Percentiles rank a stretch among this genome's conserved stretches.
Evolutionary conservation across 1,140 invertebrate genomes (phyloP).

Genomic region (Zaprionus capensis): DNA sequence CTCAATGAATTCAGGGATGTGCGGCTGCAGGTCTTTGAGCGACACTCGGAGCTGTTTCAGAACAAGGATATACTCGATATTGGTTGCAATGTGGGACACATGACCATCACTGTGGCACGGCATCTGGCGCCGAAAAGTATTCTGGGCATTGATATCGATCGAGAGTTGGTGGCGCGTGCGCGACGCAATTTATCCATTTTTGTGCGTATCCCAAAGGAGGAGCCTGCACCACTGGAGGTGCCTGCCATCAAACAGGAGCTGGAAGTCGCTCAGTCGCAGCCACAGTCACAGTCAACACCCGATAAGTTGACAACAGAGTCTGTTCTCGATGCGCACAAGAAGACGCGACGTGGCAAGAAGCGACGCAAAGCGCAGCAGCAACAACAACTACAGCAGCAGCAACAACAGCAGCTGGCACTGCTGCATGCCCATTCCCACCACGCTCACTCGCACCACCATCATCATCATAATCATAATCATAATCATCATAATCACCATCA

Average conservation of each 20-base stretch:
- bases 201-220: slow-evolving; percentile 72
- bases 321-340: slow-evolving; percentile 37
- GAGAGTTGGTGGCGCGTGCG: slow-evolving; percentile 89
- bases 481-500: slow-evolving; percentile 55
- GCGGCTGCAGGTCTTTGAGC: slow-evolving; percentile 91
- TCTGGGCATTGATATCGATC: slow-evolving; percentile 98
- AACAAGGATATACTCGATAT: slow-evolving; percentile 97
- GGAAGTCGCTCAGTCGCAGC: neutral
- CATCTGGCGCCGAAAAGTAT: slow-evolving; percentile 93
- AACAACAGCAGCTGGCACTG: slow-evolving; percentile 15
- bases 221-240: slow-evolving; percentile 6
- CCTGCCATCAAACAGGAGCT: slow-evolving; percentile 16
- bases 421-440: neutral
- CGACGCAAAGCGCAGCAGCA: slow-evolving; percentile 42
- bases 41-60: slow-evolving; percentile 92
- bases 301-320: slow-evolving; percentile 11
- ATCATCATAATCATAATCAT: slow-evolving; percentile 23
- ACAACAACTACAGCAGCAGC: slow-evolving; percentile 11
- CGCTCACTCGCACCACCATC: neutral
- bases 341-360: slow-evolving; percentile 68
- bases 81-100: slow-evolving; percentile 98
- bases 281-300: neutral
- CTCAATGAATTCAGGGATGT: slow-evolving; percentile 91
- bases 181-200: slow-evolving; percentile 76
- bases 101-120: slow-evolving; percentile 94